A percentile compares a stretch with the other conserved stretches of the same genome.
Conservation (phyloP, 2,888 invertebrate genomes). For the Drosophila birchii region DNA sequence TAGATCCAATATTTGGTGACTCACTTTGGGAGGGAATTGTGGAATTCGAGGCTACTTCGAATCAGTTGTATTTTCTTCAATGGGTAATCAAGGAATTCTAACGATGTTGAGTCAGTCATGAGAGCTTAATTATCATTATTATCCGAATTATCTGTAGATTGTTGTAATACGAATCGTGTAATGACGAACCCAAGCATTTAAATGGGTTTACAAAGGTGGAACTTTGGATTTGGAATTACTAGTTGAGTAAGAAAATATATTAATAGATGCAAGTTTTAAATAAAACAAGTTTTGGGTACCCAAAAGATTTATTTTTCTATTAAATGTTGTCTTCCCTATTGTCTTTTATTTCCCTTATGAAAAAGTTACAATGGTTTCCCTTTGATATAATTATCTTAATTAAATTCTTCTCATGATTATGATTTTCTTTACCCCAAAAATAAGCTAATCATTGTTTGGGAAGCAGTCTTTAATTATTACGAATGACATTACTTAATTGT, state of each 20-base stretch:
- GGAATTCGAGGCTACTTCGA: constrained; percentile 9
- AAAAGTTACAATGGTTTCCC: not conserved
- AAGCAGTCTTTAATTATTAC: constrained; percentile 52
- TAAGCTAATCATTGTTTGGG: constrained; percentile 7
- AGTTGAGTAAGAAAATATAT: no score
- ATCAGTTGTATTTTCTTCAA: constrained; percentile 13
- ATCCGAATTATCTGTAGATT: constrained; percentile 12
- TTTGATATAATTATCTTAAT: not conserved
- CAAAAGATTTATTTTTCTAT: no score
- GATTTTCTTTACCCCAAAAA: not conserved
- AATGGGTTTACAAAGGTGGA: not conserved
- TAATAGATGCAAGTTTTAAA: no score
- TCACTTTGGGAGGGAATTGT: constrained; percentile 29
- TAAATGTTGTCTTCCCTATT: not conserved
- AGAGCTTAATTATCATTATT: not conserved
- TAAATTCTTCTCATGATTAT: constrained; percentile 2
- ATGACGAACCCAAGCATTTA: not conserved
- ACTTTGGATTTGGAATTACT: not conserved
- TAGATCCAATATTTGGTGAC: constrained; percentile 38
- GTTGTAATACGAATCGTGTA: constrained; percentile 3
- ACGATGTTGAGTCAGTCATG: constrained; percentile 13
- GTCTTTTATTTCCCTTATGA: no score
- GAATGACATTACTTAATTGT: constrained; percentile 64
- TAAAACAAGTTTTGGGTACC: no score
- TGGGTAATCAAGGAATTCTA: constrained; percentile 1